A percentile compares a stretch with the other conserved stretches of the same genome.
Conservation (phyloP, 1,140 invertebrate genomes). For the Mercenaria mercenaria region DNA sequence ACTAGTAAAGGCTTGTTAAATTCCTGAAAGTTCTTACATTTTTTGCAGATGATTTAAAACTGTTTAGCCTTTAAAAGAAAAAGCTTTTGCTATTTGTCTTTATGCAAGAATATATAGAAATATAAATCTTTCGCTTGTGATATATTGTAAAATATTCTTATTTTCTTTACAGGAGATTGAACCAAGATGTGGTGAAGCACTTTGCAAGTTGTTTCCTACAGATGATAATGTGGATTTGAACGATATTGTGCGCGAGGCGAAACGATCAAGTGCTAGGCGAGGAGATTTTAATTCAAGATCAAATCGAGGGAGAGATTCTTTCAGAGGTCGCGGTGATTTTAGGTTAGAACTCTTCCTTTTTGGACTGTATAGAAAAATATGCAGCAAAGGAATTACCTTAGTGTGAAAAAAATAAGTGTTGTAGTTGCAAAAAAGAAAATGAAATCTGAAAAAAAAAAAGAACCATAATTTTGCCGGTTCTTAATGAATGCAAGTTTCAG, state of each 20-base stretch:
- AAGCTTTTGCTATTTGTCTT: too few relatives aligned
- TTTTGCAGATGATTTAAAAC: too few relatives aligned
- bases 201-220: conserved; percentile 97
- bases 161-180: conserved; percentile 93
- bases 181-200: conserved; percentile 96
- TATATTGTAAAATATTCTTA: too few relatives aligned
- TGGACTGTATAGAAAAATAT: conserved; percentile 63
- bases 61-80: too few relatives aligned
- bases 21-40: too few relatives aligned
- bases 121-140: too few relatives aligned
- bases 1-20: too few relatives aligned
- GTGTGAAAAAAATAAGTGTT: conserved; percentile 43
- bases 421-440: not conserved
- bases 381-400: conserved; percentile 55
- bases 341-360: conserved; percentile 73
- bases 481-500: not conserved
- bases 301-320: conserved; percentile 68
- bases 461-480: not conserved
- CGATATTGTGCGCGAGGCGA: conserved; percentile 94
- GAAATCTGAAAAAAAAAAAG: not conserved
- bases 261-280: conserved; percentile 72
- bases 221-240: conserved; percentile 97
- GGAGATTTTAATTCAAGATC: conserved; percentile 63
- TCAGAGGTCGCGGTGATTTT: conserved; percentile 73
- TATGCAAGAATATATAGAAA: too few relatives aligned